These are phyloP conservation scores for Heteromyza rotundicornis DNA, from an alignment of 2,888 invertebrate genomes.

Conservation along the genomic window DNA sequence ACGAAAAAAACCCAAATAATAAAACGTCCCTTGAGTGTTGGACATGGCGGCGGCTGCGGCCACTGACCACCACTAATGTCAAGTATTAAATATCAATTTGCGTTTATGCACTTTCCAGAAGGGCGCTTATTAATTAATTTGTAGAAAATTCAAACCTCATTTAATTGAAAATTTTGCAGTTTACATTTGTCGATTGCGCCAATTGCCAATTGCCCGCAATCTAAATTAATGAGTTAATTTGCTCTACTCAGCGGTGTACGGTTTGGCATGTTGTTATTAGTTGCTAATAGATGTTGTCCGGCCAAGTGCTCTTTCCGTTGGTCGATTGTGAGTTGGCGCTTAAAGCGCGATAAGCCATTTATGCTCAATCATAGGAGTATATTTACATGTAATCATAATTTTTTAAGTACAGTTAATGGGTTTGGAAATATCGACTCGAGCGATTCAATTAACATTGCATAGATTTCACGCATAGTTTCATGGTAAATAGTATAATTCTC, in stretches of 20 bases:
- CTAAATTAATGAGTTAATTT: slow-evolving; percentile 24
- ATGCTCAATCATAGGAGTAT: too few relatives aligned
- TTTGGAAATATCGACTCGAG: too few relatives aligned
- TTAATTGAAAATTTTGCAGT: neutral
- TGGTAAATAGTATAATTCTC: too few relatives aligned
- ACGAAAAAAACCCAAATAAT: too few relatives aligned
- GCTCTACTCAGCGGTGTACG: too few relatives aligned
- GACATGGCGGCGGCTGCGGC: too few relatives aligned
- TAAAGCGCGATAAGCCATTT: neutral
- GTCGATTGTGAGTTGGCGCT: neutral
- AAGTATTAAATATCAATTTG: slow-evolving; percentile 12
- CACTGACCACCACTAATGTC: slow-evolving; percentile 6
- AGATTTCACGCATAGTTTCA: too few relatives aligned
- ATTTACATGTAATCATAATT: too few relatives aligned
- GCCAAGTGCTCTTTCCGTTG: neutral
- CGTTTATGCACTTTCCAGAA: neutral
- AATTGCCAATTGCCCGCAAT: slow-evolving; percentile 26
- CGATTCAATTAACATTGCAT: too few relatives aligned
- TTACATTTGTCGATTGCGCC: slow-evolving; percentile 7
- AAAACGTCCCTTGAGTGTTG: too few relatives aligned
- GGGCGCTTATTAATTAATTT: neutral
- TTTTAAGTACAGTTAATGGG: too few relatives aligned
- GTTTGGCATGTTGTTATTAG: neutral
- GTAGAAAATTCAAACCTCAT: neutral
- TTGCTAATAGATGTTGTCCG: neutral